Conservation (phyloP, 2,888 invertebrate species). For the Oligia fasciuncula region DNA sequence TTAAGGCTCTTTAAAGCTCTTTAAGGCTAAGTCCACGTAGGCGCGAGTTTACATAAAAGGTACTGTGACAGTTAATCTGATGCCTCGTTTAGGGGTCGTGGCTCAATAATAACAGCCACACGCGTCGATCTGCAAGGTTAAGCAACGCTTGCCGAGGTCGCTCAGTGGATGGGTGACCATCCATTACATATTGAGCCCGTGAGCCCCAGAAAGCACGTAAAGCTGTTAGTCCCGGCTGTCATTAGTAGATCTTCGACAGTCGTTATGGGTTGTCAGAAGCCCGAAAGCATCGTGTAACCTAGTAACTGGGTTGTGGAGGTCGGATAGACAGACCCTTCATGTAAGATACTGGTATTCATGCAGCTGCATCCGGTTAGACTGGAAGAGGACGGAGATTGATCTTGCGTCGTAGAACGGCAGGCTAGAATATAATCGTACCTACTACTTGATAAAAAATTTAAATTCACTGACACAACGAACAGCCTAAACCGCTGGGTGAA, state of each 20-base stretch:
- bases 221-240: not conserved
- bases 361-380: not conserved
- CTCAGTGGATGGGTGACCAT: no score
- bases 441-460: no score
- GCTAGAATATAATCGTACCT: no score
- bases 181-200: no score
- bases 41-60: constrained; percentile 21
- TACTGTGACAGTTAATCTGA: not conserved
- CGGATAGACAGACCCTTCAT: no score
- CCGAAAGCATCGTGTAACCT: not conserved
- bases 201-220: no score
- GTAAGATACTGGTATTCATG: not conserved
- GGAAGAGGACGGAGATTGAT: not conserved
- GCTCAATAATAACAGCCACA: not conserved
- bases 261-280: not conserved
- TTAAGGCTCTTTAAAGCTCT: no score
- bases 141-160: not conserved
- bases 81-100: not conserved
- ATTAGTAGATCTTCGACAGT: not conserved
- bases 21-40: not conserved
- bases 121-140: not conserved
- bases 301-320: not conserved
- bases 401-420: no score
- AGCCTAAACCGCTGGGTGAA: no score
- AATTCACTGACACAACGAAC: no score